Conservation (phyloP, 2,113 vertebrate species). For the Paraplagusia blochii region DNA sequence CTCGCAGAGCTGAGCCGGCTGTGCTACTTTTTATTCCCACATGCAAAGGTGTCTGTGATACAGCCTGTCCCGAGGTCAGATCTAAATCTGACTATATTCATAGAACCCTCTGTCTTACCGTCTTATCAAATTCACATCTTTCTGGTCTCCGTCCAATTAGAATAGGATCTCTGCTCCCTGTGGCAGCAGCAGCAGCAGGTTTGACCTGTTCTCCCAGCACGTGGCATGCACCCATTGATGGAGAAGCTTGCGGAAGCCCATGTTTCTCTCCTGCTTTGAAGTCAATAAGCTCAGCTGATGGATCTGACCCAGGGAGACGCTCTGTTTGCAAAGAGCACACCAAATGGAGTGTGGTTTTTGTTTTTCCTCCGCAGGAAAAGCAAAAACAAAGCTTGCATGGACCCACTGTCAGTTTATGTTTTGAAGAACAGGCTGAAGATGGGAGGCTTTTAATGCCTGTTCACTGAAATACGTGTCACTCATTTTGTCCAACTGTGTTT, state of each 20-base stretch:
- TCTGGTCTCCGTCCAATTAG: slow-evolving; percentile 47
- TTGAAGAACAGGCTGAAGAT: slow-evolving; percentile 51
- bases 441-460: slow-evolving; percentile 30
- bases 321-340: slow-evolving; percentile 51
- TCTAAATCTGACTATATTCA: slow-evolving; percentile 47
- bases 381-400: slow-evolving; percentile 46
- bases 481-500: slow-evolving; percentile 24
- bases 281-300: slow-evolving; percentile 49
- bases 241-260: slow-evolving; percentile 31
- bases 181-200: slow-evolving; percentile 51
- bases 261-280: slow-evolving; percentile 51
- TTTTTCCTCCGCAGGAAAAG: slow-evolving; percentile 45
- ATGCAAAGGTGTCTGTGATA: slow-evolving; percentile 18
- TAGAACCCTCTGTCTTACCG: slow-evolving; percentile 38
- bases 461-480: slow-evolving; percentile 33
- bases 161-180: slow-evolving; percentile 46
- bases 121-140: slow-evolving; percentile 56
- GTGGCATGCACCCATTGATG: slow-evolving; percentile 29
- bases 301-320: slow-evolving; percentile 57
- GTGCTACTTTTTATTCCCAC: slow-evolving; percentile 19
- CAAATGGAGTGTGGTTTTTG: slow-evolving; percentile 51
- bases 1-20: slow-evolving; percentile 18
- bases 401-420: slow-evolving; percentile 66
- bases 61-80: slow-evolving; percentile 41
- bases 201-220: slow-evolving; percentile 48